phyloP scores from a whole-genome alignment of 2,113 vertebrate genomes.

The Indicator indicator region DNA sequence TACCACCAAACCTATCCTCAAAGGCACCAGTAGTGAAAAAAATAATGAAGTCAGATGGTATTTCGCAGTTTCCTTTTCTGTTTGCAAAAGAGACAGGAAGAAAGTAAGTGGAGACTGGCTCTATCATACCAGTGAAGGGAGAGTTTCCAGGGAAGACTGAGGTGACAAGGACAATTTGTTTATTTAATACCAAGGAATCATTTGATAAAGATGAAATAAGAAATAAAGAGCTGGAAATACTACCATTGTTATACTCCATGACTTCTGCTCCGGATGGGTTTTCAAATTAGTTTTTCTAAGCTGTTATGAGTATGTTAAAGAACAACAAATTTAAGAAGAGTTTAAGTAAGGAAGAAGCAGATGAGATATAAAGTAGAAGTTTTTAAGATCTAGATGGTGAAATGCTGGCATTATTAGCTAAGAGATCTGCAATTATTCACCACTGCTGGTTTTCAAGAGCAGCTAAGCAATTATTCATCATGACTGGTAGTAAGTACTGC shows the following conservation, averaged over 20 bases:
- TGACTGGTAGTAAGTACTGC: background rate
- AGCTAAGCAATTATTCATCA: background rate
- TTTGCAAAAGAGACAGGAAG: background rate
- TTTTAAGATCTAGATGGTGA: background rate
- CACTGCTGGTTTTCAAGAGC: background rate
- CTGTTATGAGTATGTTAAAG: background rate
- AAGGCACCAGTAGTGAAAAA: background rate
- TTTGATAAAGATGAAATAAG: background rate
- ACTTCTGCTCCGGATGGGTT: background rate
- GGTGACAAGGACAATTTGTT: background rate
- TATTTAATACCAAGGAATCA: background rate
- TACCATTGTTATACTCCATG: background rate
- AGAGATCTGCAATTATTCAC: background rate
- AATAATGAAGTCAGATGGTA: background rate
- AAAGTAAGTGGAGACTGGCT: background rate
- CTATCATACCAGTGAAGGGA: background rate
- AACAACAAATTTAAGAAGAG: rapidly evolving
- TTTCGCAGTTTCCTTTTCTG: background rate
- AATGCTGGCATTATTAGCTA: background rate
- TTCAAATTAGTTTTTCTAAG: background rate
- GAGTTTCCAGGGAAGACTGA: background rate
- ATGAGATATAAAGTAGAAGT: background rate
- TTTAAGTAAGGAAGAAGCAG: background rate
- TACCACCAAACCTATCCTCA: background rate
- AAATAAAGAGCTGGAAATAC: background rate